Conservation (phyloP, 2,113 vertebrate genomes). For the Salvelinus alpinus region DNA sequence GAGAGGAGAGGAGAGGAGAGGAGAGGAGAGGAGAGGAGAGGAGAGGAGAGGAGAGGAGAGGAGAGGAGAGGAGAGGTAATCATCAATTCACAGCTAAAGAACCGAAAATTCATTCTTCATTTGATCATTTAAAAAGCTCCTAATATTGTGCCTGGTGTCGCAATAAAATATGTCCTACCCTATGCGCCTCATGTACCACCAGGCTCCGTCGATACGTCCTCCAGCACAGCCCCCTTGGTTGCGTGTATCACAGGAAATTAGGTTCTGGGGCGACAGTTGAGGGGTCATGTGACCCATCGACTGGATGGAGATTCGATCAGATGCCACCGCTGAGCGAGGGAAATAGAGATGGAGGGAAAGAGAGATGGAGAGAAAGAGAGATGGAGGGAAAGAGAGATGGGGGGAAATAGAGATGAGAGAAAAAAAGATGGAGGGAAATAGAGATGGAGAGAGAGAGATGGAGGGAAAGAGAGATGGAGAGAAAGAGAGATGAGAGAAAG, state of each 20-base stretch:
- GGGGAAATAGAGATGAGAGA: neutral
- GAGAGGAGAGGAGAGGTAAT: neutral
- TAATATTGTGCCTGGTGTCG: neutral
- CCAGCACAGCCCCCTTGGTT: slow-evolving; percentile 90
- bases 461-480: neutral
- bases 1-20: neutral
- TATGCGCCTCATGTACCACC: slow-evolving; percentile 91
- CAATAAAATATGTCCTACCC: slow-evolving; percentile 74
- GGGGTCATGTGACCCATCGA: slow-evolving; percentile 98
- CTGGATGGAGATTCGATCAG: slow-evolving; percentile 94
- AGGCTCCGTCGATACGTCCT: slow-evolving; percentile 87
- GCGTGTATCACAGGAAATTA: slow-evolving; percentile 91
- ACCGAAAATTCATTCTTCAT: no score
- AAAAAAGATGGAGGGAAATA: neutral
- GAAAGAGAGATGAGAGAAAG: neutral
- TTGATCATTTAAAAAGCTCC: neutral
- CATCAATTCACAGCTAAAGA: neutral
- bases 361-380: neutral
- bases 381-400: slow-evolving; percentile 2
- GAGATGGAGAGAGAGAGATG: slow-evolving; percentile 2
- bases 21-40: neutral
- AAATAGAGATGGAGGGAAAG: neutral
- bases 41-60: neutral
- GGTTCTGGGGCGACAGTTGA: slow-evolving; percentile 90
- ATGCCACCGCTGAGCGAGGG: slow-evolving; percentile 85